A percentile compares a stretch with the other conserved stretches of the same genome.
phyloP scores from a whole-genome alignment of 2,888 invertebrate genomes.

The Toxonevra muliebris region DNA sequence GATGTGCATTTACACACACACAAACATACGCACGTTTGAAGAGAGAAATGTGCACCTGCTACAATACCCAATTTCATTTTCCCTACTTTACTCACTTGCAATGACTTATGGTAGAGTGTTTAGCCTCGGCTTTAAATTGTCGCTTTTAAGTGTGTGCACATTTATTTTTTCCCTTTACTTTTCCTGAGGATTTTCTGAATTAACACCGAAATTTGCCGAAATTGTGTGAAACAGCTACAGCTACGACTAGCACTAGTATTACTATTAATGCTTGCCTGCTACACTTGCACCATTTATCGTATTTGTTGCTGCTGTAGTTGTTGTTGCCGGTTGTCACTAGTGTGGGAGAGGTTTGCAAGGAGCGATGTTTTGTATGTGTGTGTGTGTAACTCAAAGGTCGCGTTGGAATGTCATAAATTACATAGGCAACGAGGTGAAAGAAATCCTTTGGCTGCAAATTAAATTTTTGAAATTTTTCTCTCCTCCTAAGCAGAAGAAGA shows the following conservation, averaged over 20 bases:
- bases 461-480: neutral
- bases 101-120: no score
- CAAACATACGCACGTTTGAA: no score
- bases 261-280: neutral
- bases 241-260: neutral
- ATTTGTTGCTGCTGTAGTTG: neutral
- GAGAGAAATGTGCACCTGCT: no score
- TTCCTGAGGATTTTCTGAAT: no score
- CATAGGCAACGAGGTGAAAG: constrained; percentile 5
- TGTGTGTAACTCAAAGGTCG: neutral
- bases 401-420: constrained; percentile 10
- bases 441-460: constrained; percentile 5
- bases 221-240: neutral
- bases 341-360: neutral
- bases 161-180: no score
- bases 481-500: neutral
- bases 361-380: no score
- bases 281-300: neutral
- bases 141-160: no score
- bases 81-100: no score
- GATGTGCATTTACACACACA: no score
- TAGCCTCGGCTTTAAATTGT: no score
- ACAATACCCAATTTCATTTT: no score
- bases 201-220: no score
- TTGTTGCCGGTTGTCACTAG: neutral